Base-by-base conservation (phyloP, 2,888 invertebrate genomes). In the Chloroclysta siterata region DNA sequence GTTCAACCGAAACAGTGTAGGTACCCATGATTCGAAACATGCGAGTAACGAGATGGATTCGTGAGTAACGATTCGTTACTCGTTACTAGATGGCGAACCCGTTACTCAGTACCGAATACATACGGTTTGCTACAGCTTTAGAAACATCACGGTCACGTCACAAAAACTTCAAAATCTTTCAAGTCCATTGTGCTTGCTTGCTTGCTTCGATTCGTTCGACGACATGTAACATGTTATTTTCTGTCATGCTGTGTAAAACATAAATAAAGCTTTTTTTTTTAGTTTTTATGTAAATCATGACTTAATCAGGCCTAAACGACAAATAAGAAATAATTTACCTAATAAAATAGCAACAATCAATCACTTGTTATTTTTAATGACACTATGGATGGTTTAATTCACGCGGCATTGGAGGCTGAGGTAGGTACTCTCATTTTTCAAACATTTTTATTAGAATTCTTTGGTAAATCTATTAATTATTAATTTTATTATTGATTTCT, bases 351-450 rank as follows among this genome's bases (percentile, higher is more conserved):
- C 85, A 87, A 83, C 83, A 82, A 85, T 81, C 85, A 85, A 79
- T 85, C 84, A 90, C 84, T 88, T 84, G 84, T 87, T 88, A 83
- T 87, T 87, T 84, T 87, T 88, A 89, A 90, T 91, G 88, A 90
- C 92, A 93, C 86, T 92, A 93, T 93, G 92, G 93, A 93, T 93
- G 92, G 92, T 90, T 92, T 93, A 92, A 91, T 92, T 91, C 92
- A 93, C 91, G 91, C 93, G 90, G 92, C 93, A 93, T 89, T 91
- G 89, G 93, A 93, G 89, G 93, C 93, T 85, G 91, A 93, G 93
- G 93, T 90, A 93, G 92, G 92, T 90, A 88, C 82, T 85, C 83
- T 74, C 73, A 75, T 84, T 82, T 84, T n/a, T n/a, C 85, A 22
- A 22, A 85, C 81, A 79, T 80, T 7, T 3, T 3, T 33, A 3